Base-by-base conservation (phyloP, 53 echinoderm and acorn worm species). In the Apostichopus leukothele region DNA sequence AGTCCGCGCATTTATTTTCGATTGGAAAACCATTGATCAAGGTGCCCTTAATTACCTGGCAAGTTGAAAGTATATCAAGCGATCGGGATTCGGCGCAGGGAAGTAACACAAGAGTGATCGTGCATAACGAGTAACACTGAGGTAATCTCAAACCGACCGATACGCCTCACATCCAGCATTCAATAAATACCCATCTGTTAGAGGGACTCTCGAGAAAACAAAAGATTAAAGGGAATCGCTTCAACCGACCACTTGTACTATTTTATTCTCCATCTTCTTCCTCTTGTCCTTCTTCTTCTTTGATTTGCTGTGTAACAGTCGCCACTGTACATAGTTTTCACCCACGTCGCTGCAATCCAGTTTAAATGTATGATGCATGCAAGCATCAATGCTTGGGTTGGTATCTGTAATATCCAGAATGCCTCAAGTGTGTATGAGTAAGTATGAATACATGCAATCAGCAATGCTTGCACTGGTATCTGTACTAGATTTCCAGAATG, bases 11-110 rank as follows among this genome's bases (percentile, higher is more conserved):
- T 81, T 81, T 81, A 81, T 81, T 81, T 81, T 81, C 81, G 81
- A 81, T 81, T 81, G 81, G 81, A 81, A 81, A 81, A 81, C 81
- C 81, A 81, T 81, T 81, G 81, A 81, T 81, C 81, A 81, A 81
- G 55, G 81, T 81, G 59, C 81, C 81, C 81, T 81, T 81, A 81
- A 81, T 81, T 81, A 81, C 81, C 81, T 51, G 79, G 52, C 79
- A 53, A 19, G 79, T 79, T 79, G 79, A 79, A 79, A 79, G 79
- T 79, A 79, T 79, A 51, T 79, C 52, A 79, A 79, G 79, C 79
- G 79, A 79, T 79, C 79, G 79, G 79, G 79, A 51, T 39, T 51
- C 79, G 79, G 79, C 79, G 39, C 79, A 79, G 79, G 79, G 50
- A 51, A n/a, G 79, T 79, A 79, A 79, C 79, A 79, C 79, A 79